Conservation (phyloP, 2,888 invertebrate genomes). For the Gryllus longicercus region DNA sequence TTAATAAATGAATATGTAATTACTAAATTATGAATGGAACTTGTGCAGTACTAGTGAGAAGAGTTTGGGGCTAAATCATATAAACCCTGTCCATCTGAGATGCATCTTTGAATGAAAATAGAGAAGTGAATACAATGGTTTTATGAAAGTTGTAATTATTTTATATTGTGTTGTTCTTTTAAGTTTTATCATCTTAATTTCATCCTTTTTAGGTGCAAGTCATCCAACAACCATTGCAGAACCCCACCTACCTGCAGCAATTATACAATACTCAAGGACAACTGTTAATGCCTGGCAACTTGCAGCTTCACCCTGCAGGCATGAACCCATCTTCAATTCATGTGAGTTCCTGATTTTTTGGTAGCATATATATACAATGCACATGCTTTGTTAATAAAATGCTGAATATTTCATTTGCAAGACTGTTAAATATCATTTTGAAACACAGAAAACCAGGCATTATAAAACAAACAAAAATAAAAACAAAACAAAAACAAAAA, state of each 20-base stretch:
- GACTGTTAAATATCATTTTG: too few species aligned
- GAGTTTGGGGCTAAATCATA: background rate
- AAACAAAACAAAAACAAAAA: too few species aligned
- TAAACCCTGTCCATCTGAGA: background rate
- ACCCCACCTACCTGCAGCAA: slow-evolving; percentile 71
- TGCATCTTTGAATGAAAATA: background rate
- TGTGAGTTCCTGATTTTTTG: slow-evolving; percentile 45
- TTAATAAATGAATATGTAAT: too few species aligned
- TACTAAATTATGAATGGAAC: background rate
- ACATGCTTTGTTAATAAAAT: too few species aligned
- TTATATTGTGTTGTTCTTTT: too few species aligned
- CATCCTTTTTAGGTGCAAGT: slow-evolving; percentile 61
- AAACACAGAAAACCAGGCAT: too few species aligned
- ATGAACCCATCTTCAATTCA: slow-evolving; percentile 76
- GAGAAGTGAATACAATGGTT: background rate
- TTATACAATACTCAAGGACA: slow-evolving; percentile 74
- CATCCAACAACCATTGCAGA: slow-evolving; percentile 76
- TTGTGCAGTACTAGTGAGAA: background rate
- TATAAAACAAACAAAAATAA: too few species aligned
- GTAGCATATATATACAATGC: too few species aligned
- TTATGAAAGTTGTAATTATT: slow-evolving; percentile 20
- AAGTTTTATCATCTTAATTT: slow-evolving; percentile 20
- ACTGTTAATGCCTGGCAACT: slow-evolving; percentile 75
- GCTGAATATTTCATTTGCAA: too few species aligned
- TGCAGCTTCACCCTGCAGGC: slow-evolving; percentile 67